Evolutionary conservation across 2,113 vertebrate genomes (phyloP).

Genomic region (Panurus biarmicus): DNA sequence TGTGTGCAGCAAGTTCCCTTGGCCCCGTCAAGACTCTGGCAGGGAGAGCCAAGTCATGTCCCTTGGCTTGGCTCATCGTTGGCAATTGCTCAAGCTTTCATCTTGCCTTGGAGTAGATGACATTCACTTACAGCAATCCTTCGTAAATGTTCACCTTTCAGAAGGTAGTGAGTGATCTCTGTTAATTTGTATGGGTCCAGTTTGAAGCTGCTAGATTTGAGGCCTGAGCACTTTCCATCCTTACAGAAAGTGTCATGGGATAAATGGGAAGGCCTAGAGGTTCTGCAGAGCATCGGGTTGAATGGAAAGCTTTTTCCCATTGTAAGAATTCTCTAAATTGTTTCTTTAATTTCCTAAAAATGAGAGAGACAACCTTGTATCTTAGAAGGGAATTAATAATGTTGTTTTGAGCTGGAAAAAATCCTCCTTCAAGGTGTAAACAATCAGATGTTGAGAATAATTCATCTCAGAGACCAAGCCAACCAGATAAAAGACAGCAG

Average conservation of each 20-base stretch:
- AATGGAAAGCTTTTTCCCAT: not conserved
- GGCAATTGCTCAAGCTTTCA: conserved; percentile 12
- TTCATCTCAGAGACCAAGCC: not conserved
- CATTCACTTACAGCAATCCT: not conserved
- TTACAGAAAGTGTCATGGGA: not conserved
- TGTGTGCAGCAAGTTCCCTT: not conserved
- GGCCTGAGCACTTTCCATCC: not conserved
- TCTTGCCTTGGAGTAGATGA: not conserved
- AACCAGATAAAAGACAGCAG: not conserved
- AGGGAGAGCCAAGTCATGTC: conserved; percentile 46
- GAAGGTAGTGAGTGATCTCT: not conserved
- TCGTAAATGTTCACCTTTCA: not conserved
- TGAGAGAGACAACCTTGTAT: not conserved
- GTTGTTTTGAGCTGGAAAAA: not conserved
- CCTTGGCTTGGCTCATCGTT: conserved; percentile 39
- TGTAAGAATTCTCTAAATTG: not conserved
- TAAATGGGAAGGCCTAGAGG: not conserved
- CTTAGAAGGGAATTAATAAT: not conserved
- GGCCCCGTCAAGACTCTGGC: not conserved
- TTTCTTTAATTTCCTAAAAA: not conserved
- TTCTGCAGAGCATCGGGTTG: not conserved
- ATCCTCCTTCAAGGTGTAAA: not conserved
- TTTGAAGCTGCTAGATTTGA: not conserved
- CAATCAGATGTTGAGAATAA: rapidly evolving
- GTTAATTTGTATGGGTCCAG: not conserved